Evolutionary conservation across 2,113 vertebrate genomes (phyloP).

Genomic region (Anarrhichthys ocellatus): DNA sequence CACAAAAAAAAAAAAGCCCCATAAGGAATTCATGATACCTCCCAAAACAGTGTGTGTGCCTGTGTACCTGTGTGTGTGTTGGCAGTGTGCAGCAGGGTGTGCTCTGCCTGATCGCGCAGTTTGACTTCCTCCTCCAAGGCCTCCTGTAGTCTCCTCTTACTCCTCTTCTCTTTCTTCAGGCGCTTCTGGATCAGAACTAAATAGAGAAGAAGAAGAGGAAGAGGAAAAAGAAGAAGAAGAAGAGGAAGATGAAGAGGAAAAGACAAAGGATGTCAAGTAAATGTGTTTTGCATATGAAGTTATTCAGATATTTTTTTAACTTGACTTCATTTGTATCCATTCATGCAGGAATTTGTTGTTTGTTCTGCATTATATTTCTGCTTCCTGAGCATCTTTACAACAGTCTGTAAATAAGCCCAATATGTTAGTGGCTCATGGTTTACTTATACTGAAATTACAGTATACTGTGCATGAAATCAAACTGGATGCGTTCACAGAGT

Average conservation of each 20-base stretch:
- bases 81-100: constrained; percentile 74
- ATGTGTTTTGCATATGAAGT: background rate
- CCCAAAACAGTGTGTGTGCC: background rate
- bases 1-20: background rate
- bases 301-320: constrained; percentile 5
- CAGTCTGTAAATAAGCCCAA: background rate
- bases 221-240: background rate
- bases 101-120: constrained; percentile 81
- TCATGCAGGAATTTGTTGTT: background rate
- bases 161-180: constrained; percentile 82
- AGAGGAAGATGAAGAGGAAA: background rate
- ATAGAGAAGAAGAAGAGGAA: background rate
- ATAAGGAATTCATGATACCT: constrained; percentile 8
- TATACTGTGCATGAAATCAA: background rate
- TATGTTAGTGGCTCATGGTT: background rate
- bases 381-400: constrained; percentile 16
- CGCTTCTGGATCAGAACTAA: constrained; percentile 81
- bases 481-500: background rate
- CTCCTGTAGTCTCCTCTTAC: constrained; percentile 81
- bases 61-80: constrained; percentile 71
- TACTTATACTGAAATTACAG: background rate
- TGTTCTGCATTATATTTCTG: background rate
- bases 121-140: constrained; percentile 81
- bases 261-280: background rate
- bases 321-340: background rate